Conservation (phyloP, 2,888 invertebrate species). For the Diadegma fenestrale region DNA sequence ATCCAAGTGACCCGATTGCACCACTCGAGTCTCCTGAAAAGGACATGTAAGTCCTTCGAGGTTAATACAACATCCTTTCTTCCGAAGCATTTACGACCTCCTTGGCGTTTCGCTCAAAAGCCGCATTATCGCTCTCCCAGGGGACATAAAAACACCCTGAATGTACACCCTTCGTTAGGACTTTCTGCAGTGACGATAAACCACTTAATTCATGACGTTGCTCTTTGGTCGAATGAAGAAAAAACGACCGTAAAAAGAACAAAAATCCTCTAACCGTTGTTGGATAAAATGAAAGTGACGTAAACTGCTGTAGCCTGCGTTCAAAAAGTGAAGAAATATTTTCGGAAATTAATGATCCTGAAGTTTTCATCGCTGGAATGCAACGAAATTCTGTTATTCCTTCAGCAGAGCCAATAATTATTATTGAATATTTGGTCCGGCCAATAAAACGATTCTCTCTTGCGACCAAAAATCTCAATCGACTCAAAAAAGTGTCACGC, state of each 20-base stretch:
- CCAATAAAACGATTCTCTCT: no score
- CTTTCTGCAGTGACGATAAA: conserved; percentile 8
- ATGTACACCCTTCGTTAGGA: conserved; percentile 8
- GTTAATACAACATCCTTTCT: conserved; percentile 11
- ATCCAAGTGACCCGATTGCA: conserved; percentile 10
- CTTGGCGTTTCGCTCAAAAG: conserved; percentile 25
- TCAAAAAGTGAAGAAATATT: background rate
- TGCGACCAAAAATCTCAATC: no score
- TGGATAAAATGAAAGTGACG: background rate
- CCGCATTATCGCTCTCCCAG: conserved; percentile 9
- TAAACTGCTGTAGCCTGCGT: background rate
- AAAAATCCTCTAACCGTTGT: background rate
- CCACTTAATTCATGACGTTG: conserved; percentile 25
- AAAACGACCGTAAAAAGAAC: background rate
- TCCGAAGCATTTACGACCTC: conserved; percentile 2
- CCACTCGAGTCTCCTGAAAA: background rate
- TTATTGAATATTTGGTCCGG: no score
- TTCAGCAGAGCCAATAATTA: no score
- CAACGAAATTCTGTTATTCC: no score
- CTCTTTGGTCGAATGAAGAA: conserved; percentile 23
- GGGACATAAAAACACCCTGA: conserved; percentile 20
- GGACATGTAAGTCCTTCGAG: conserved; percentile 12
- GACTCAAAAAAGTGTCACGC: no score
- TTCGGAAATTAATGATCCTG: background rate
- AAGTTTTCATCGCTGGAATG: no score